phyloP scores from a whole-genome alignment of 2,113 vertebrate species.

The Lipophrys pholis region DNA sequence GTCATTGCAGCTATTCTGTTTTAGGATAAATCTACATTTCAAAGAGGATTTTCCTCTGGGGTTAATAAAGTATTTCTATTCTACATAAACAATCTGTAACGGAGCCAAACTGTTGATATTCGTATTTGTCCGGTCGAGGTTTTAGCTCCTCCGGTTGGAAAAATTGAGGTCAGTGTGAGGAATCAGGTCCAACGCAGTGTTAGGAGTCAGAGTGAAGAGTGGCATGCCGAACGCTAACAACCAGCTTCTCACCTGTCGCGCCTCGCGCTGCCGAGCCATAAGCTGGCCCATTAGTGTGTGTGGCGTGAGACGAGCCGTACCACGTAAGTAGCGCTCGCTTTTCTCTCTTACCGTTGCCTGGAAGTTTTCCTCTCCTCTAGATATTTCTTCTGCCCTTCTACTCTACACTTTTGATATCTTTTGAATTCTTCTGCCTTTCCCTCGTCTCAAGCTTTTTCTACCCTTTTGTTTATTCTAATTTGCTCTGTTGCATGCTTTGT shows the following conservation, averaged over 20 bases:
- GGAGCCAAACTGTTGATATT: too few species aligned
- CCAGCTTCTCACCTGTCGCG: conserved; percentile 94
- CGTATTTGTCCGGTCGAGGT: too few species aligned
- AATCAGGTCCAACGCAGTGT: conserved; percentile 35
- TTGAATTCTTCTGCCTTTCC: neutral
- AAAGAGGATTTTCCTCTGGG: too few species aligned
- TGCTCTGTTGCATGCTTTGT: conserved; percentile 79
- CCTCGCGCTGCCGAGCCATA: conserved; percentile 90
- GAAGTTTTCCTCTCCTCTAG: conserved; percentile 23
- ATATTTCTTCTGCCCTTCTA: neutral
- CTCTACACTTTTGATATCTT: conserved; percentile 12
- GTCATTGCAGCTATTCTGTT: too few species aligned
- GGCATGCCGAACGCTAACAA: conserved; percentile 98
- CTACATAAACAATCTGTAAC: too few species aligned
- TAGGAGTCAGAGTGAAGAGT: conserved; percentile 68
- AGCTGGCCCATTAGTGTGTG: conserved; percentile 84
- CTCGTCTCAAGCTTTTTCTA: conserved; percentile 22
- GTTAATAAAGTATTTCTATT: too few species aligned
- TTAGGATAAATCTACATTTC: too few species aligned
- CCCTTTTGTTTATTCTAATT: conserved; percentile 34
- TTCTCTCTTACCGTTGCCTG: conserved; percentile 75
- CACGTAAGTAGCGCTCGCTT: conserved; percentile 91
- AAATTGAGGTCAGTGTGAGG: neutral
- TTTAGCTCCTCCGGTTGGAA: neutral
- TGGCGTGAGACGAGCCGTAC: conserved; percentile 80